Percentiles rank a stretch among this genome's conserved stretches.
Evolutionary conservation across 37 sponge, comb jelly and placozoan genomes (phyloP).

Genomic region (Mnemiopsis leidyi): DNA sequence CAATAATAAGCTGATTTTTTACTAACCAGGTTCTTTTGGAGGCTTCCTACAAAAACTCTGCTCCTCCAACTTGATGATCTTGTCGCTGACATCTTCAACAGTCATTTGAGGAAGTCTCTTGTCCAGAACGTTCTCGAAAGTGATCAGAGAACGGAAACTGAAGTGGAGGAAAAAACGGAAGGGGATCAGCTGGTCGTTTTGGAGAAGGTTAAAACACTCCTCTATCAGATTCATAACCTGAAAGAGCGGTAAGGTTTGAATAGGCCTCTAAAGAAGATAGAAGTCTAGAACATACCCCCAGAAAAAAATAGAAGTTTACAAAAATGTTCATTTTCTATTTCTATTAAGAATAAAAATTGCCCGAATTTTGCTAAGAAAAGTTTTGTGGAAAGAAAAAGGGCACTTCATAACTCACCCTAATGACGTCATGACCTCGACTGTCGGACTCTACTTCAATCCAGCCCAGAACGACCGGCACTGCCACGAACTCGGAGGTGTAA

Average conservation of each 20-base stretch:
- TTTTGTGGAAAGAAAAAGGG: too few relatives aligned
- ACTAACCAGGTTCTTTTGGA: neutral
- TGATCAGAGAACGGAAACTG: neutral
- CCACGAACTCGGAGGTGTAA: neutral
- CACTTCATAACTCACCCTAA: neutral
- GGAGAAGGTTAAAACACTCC: conserved; percentile 31
- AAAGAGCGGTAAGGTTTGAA: too few relatives aligned
- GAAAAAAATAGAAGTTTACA: too few relatives aligned
- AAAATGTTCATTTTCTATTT: too few relatives aligned
- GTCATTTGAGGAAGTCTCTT: conserved; percentile 1
- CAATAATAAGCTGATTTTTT: too few relatives aligned
- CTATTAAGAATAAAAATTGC: neutral
- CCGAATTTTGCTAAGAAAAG: too few relatives aligned
- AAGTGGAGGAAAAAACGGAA: neutral
- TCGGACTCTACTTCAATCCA: neutral
- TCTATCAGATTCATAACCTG: conserved; percentile 35
- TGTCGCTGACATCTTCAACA: neutral
- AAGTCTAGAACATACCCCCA: too few relatives aligned
- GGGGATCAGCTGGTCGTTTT: conserved; percentile 36
- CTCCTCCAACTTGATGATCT: conserved; percentile 30
- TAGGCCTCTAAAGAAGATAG: too few relatives aligned
- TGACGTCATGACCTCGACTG: neutral
- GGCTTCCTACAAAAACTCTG: neutral
- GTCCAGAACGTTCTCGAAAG: conserved; percentile 36
- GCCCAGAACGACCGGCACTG: neutral